phyloP scores from a whole-genome alignment of 2,113 vertebrate genomes.

The Alexandromys fortis region DNA sequence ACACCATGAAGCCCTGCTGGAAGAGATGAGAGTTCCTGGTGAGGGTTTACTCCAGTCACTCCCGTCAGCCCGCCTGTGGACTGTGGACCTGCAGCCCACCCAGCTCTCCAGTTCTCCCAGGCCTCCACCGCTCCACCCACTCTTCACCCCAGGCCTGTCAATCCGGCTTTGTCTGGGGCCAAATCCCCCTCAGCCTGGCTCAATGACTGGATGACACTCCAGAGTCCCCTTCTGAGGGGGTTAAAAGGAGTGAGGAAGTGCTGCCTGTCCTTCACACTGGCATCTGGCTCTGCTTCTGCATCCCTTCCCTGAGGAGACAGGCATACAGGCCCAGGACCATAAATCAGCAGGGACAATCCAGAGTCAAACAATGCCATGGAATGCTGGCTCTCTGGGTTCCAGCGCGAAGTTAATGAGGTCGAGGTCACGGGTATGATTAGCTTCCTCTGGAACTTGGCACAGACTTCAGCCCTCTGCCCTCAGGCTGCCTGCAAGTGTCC shows the following conservation, averaged over 20 bases:
- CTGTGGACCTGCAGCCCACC: not conserved
- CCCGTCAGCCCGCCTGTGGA: not conserved
- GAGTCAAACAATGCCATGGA: slow-evolving; percentile 61
- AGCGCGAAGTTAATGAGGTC: slow-evolving; percentile 70
- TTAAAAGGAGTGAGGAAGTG: not conserved
- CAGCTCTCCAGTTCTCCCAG: not conserved
- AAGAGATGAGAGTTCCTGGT: not conserved
- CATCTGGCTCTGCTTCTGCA: not conserved
- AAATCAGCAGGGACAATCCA: slow-evolving; percentile 52
- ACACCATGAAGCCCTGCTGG: not conserved
- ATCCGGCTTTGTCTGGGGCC: not conserved
- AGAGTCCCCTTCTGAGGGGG: not conserved
- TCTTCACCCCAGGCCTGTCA: not conserved
- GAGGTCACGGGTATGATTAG: slow-evolving; percentile 66
- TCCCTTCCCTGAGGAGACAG: not conserved
- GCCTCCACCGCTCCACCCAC: not conserved
- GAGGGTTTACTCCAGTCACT: not conserved
- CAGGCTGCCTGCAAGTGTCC: not conserved
- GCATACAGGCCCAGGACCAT: not conserved
- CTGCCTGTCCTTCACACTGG: not conserved
- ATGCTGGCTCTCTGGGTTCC: slow-evolving; percentile 19
- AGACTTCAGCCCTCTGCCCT: slow-evolving; percentile 33
- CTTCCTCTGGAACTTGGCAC: slow-evolving; percentile 72
- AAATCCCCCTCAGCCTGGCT: not conserved
- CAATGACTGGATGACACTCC: not conserved